Evolutionary conservation across 2,797 vertebrate species (phyloP).

Genomic region (Anguilla anguilla): DNA sequence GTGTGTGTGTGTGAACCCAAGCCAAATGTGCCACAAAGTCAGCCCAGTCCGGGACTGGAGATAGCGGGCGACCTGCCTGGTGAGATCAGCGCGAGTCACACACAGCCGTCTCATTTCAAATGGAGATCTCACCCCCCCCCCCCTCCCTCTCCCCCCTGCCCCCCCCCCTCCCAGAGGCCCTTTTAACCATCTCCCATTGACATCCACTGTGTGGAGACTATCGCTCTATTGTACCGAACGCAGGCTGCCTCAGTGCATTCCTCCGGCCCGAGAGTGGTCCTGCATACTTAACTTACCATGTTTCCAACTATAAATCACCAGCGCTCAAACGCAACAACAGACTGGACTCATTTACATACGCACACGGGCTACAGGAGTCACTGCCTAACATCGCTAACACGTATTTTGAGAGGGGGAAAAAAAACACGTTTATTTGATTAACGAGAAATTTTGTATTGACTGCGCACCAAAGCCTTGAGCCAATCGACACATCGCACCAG

Average conservation of each 20-base stretch:
- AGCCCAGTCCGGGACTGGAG: conserved; percentile 18
- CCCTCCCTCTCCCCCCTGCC: not conserved
- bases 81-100: not conserved
- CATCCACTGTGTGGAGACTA: conserved; percentile 53
- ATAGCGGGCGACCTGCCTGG: not conserved
- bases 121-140: conserved; percentile 51
- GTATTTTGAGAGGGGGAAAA: conserved; percentile 5
- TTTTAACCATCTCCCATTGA: conserved; percentile 56
- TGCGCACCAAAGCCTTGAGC: not conserved
- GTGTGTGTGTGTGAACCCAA: conserved; percentile 42
- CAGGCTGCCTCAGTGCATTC: conserved; percentile 52
- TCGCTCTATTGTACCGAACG: conserved; percentile 55
- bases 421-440: conserved; percentile 26
- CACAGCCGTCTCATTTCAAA: conserved; percentile 49
- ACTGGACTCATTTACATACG: not conserved
- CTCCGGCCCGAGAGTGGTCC: conserved; percentile 52
- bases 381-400: conserved; percentile 12
- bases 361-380: not conserved
- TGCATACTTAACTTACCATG: conserved; percentile 59
- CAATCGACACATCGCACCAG: not conserved
- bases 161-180: conserved; percentile 34
- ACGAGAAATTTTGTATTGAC: conserved; percentile 17
- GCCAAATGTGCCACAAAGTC: conserved; percentile 10
- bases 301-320: conserved; percentile 34
- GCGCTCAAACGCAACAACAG: not conserved